These are phyloP conservation scores for Gouania willdenowi DNA, from an alignment of 2,797 vertebrate species.

Conservation along the genomic window DNA sequence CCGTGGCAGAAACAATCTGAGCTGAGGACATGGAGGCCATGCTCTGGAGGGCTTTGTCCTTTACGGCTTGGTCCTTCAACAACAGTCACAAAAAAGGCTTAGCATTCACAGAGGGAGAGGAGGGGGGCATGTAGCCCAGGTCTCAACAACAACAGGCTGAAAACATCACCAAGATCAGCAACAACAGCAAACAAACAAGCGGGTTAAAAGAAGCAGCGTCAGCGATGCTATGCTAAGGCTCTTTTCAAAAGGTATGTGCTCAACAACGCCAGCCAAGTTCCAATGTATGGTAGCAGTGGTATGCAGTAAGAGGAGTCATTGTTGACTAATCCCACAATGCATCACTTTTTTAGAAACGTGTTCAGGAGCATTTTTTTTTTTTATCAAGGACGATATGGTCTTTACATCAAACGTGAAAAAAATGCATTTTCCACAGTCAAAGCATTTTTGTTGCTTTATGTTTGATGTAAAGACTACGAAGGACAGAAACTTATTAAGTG, in stretches of 20 bases:
- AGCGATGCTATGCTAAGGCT: conserved; percentile 29
- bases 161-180: conserved; percentile 47
- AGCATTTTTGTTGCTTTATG: too few species aligned
- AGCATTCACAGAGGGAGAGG: conserved; percentile 67
- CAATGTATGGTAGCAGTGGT: conserved; percentile 41
- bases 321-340: conserved; percentile 32
- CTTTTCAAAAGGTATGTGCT: conserved; percentile 45
- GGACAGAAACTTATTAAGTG: too few species aligned
- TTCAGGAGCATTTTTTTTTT: conserved; percentile 33
- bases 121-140: conserved; percentile 51
- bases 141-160: conserved; percentile 55
- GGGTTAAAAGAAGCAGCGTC: conserved; percentile 49
- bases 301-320: conserved; percentile 54
- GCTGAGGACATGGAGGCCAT: conserved; percentile 99
- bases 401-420: conserved; percentile 39
- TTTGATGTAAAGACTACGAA: too few species aligned
- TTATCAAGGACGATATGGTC: conserved; percentile 55
- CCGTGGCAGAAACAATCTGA: conserved; percentile 98
- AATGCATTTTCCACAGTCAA: conserved; percentile 45
- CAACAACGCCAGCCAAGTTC: conserved; percentile 49
- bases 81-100: conserved; percentile 86
- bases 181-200: conserved; percentile 67
- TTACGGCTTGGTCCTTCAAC: conserved; percentile 98
- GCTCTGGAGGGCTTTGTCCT: conserved; percentile 99
- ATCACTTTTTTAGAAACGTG: conserved; percentile 27